Evolutionary conservation across 2,113 vertebrate genomes (phyloP), one percentile per base, ranked within the genome.

Genomic region (Mesoclemmys tuberculata): DNA sequence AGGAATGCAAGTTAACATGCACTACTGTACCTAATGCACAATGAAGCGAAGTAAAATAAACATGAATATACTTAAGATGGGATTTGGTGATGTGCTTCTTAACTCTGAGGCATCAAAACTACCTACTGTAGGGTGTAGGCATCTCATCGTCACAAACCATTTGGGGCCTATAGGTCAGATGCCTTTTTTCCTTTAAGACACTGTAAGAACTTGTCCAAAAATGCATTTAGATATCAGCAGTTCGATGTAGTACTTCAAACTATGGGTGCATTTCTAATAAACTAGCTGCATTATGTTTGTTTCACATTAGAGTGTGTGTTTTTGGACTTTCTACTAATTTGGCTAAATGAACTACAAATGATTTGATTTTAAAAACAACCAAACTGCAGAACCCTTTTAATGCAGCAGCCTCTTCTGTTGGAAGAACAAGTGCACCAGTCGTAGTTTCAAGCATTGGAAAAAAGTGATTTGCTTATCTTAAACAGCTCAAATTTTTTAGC

Each of bases 31-130:
- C 35, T 55, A 48, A 68, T 46, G 44, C 2, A 84, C 16, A 97
- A 95, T 88, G 94, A 97, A 95, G 27, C 8, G 16, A 41, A 92
- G 84, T 84, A 77, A 93, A 95, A 35, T 56, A 56, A 87, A 77
- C 6, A 56, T 21, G 68, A 71, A 35, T 46, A 6, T 10, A 11
- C 88, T 84, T 51, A 52, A 38, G n/a, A 58, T 31, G 29, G 89
- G 81, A 51, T 2, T 2, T 3, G 0, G 8, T 89, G 29, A 14
- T 68, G 21, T 86, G 87, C 21, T 92, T 24, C 35, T 0, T 10
- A 64, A 75, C 61, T 8, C 0, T 21, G 74, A 5, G 19, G 35
- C 18, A 68, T 68, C 35, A 38, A 19, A 38, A 38, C 35, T 68
- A 64, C 35, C 64, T 21, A 38, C 10, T 38, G 18, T 64, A 64